These are phyloP conservation scores for Oenanthe melanoleuca DNA, from an alignment of 2,113 vertebrate genomes.

Conservation along the genomic window DNA sequence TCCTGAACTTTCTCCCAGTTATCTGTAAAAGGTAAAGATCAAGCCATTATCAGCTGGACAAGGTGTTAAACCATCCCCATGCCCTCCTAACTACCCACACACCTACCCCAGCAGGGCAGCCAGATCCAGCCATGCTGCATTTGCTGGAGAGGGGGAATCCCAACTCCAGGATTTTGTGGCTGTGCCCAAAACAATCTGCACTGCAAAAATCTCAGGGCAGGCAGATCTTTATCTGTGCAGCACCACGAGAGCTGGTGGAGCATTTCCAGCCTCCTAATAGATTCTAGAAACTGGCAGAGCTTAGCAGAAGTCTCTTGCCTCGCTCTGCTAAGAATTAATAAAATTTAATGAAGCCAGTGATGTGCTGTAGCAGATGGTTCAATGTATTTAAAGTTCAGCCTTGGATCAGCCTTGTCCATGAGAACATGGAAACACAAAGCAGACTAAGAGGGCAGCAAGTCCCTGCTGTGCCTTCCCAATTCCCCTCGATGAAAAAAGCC, in stretches of 20 bases:
- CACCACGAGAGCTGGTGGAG: background rate
- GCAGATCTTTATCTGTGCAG: background rate
- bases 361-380: background rate
- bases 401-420: background rate
- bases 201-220: background rate
- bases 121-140: fast-evolving
- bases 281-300: background rate
- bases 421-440: background rate
- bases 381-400: background rate
- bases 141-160: background rate
- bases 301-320: background rate
- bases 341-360: background rate
- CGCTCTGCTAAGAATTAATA: background rate
- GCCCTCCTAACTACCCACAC: too few species aligned
- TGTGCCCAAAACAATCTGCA: background rate
- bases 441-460: background rate
- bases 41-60: background rate
- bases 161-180: background rate
- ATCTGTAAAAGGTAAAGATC: background rate
- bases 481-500: background rate
- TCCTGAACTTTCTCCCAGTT: background rate
- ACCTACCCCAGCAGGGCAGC: background rate
- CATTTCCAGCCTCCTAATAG: background rate
- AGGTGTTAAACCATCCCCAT: background rate
- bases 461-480: background rate